Base-by-base conservation (phyloP, 2,888 invertebrate genomes). In the Ophioninae sp. region DNA sequence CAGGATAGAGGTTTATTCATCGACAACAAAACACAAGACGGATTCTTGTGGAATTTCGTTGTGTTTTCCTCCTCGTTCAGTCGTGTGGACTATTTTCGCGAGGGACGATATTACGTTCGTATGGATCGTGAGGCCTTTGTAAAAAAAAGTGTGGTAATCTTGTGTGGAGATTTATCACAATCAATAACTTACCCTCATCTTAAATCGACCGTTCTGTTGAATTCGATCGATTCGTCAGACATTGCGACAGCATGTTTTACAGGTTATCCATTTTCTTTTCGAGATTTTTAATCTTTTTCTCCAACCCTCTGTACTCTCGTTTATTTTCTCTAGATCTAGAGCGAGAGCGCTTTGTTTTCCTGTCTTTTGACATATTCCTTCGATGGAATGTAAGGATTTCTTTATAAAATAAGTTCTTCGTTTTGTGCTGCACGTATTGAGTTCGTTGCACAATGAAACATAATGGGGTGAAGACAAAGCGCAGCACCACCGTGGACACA, bases 31-130 rank as follows among this genome's bases (percentile, higher is more conserved):
- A 17, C 59, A 72, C 72, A 72, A 41, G n/a, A 72, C 61, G 41
- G 72, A 72, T 72, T 72, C 72, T 72, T 61, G 61, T 62, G 41
- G 73, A 74, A 74, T 74, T 64, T 44, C 73, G 73, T 74, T 74
- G 73, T 74, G 62, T 74, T 74, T 23, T 64, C 73, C 56, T 62
- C 50, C 73, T 74, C 62, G 44, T 64, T 74, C 30, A 74, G 64
- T 74, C 62, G 73, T 74, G 30, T 74, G 64, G 73, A 68, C 50
- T 68, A n/a, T 68, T 68, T 68, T 68, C 44, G 50, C 68, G 50
- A 68, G 23, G 50, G 68, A 23, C 7, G 21, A 17, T 50, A 44
- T 50, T 50, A 68, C 68, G 68, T 68, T 68, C 68, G 50, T 68
- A 50, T 74, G 73, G 73, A 62, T 64, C 73, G 73, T 74, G 73